phyloP scores from a whole-genome alignment of 2,888 invertebrate species.

The Desoria tigrina region DNA sequence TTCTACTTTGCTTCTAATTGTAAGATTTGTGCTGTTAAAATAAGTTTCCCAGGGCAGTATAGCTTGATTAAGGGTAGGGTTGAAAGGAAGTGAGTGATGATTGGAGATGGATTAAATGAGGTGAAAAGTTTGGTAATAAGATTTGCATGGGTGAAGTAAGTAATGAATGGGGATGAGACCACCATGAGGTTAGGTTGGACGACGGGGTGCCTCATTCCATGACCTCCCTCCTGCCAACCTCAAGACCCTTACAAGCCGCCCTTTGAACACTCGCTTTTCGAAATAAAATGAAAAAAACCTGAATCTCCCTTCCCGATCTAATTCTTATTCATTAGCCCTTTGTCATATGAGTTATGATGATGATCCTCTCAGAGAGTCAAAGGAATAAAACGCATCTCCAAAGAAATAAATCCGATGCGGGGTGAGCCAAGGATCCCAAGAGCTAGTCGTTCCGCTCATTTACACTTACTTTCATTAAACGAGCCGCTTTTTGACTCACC shows the following conservation, averaged over 20 bases:
- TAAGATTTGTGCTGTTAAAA: no score
- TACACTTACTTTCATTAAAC: no score
- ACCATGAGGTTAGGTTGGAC: not conserved
- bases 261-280: not conserved
- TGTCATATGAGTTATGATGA: slow-evolving; percentile 12
- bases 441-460: no score
- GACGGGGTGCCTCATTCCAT: slow-evolving; percentile 8
- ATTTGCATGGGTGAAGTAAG: slow-evolving; percentile 3
- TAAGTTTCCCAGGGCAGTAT: no score
- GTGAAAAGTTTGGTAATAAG: not conserved
- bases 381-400: not conserved
- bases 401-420: no score
- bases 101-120: no score
- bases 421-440: no score
- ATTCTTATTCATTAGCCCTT: slow-evolving; percentile 8
- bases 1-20: no score
- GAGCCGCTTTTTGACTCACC: no score
- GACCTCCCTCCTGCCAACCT: not conserved
- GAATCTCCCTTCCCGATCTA: not conserved
- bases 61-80: no score
- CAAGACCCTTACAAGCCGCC: slow-evolving; percentile 3
- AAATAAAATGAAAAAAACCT: not conserved
- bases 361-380: not conserved
- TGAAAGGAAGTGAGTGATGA: no score
- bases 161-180: slow-evolving; percentile 7